phyloP scores from a whole-genome alignment of 2,113 vertebrate species.

The Pluvianellus socialis region DNA sequence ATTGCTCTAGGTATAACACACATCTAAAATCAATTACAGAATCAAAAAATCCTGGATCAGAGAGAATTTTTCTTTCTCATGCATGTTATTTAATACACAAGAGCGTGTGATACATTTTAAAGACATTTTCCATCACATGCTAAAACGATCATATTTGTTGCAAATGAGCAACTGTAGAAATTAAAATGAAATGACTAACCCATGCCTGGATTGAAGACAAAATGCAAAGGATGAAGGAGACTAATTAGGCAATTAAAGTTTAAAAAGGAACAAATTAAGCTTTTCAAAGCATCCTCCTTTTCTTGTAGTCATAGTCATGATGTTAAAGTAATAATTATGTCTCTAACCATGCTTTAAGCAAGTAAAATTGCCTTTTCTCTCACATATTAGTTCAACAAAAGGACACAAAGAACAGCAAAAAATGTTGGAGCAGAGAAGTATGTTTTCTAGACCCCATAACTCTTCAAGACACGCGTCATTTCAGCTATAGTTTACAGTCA shows the following conservation, averaged over 20 bases:
- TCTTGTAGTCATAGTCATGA: not conserved
- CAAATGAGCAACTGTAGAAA: not conserved
- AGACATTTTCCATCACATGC: not conserved
- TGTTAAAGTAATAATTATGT: not conserved
- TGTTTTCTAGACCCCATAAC: not conserved
- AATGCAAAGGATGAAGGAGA: not conserved
- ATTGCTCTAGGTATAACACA: not conserved
- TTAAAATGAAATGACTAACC: not conserved
- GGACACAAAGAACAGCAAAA: not conserved
- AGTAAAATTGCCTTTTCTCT: not conserved
- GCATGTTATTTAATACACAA: not conserved
- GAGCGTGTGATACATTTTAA: not conserved
- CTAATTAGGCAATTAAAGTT: not conserved
- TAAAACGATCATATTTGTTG: not conserved
- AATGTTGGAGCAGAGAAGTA: not conserved
- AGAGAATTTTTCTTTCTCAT: not conserved
- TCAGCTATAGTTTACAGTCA: not conserved
- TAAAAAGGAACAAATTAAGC: not conserved
- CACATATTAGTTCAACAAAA: not conserved
- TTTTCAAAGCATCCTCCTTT: not conserved
- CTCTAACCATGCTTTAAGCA: not conserved
- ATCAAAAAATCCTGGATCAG: not conserved
- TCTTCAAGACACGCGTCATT: not conserved
- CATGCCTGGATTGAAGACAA: not conserved
- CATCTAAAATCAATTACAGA: slow-evolving; percentile 17